Evolutionary conservation across 1,140 invertebrate genomes (phyloP).

Genomic region (Penaeus vannamei): DNA sequence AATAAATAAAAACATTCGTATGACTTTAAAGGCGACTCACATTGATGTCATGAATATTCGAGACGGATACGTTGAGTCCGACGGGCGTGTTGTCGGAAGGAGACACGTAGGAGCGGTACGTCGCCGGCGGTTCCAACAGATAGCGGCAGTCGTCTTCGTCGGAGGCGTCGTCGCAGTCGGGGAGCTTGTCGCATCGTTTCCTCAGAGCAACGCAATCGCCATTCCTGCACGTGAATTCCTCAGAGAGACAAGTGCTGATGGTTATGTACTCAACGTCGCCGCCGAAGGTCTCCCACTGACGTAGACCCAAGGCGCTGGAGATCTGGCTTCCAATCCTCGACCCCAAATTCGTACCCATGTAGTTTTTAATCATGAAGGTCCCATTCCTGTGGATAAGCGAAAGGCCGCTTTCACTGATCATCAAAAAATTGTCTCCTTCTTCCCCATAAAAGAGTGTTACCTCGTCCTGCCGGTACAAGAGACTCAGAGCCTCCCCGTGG

Average conservation of each 20-base stretch:
- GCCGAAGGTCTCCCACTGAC: not conserved
- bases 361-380: constrained; percentile 31
- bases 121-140: constrained; percentile 37
- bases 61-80: constrained; percentile 29
- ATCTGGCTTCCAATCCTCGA: constrained; percentile 3
- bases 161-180: constrained; percentile 43
- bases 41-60: constrained; percentile 49
- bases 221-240: constrained; percentile 46
- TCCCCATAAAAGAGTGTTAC: constrained; percentile 41
- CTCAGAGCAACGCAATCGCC: constrained; percentile 45
- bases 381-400: constrained; percentile 31
- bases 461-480: constrained; percentile 29
- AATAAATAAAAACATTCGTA: not conserved
- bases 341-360: constrained; percentile 12
- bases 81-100: constrained; percentile 44
- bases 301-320: constrained; percentile 28
- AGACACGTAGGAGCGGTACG: constrained; percentile 39
- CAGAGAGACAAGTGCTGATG: constrained; percentile 29
- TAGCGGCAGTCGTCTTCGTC: constrained; percentile 51
- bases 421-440: constrained; percentile 37
- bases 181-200: constrained; percentile 50
- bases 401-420: constrained; percentile 45
- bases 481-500: not conserved
- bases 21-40: constrained; percentile 19
- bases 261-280: not conserved